A percentile compares a stretch with the other conserved stretches of the same genome.
These are phyloP conservation scores for Dendroctonus ponderosae DNA, from an alignment of 1,140 invertebrate species.

Conservation along the genomic window DNA sequence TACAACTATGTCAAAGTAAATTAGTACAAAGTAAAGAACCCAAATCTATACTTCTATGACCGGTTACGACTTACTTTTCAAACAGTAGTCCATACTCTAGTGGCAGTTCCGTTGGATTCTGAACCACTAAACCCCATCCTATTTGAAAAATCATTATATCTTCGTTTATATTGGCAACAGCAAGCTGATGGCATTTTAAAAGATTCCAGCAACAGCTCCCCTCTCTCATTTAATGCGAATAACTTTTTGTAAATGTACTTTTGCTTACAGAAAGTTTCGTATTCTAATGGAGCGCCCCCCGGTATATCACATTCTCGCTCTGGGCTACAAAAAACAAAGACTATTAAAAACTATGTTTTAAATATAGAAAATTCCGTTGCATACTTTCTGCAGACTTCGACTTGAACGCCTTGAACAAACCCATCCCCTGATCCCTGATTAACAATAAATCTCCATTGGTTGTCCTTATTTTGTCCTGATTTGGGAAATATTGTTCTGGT, in stretches of 20 bases:
- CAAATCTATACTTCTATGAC: no score
- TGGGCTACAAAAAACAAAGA: conserved; percentile 25
- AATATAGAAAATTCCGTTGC: conserved; percentile 22
- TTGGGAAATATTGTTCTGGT: conserved; percentile 46
- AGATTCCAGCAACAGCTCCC: conserved; percentile 52
- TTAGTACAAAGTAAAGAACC: no score
- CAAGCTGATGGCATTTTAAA: conserved; percentile 65
- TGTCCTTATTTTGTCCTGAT: conserved; percentile 44
- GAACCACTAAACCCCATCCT: neutral
- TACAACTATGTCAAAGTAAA: no score
- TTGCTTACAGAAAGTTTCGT: conserved; percentile 60
- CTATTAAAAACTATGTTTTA: neutral
- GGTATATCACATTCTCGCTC: conserved; percentile 46
- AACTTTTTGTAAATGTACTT: conserved; percentile 61
- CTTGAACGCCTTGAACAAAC: conserved; percentile 56
- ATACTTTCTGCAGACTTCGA: conserved; percentile 58
- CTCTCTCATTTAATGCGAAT: conserved; percentile 53
- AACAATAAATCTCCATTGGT: conserved; percentile 58
- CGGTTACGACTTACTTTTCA: no score
- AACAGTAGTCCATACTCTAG: no score
- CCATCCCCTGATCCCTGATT: conserved; percentile 54
- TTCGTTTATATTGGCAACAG: conserved; percentile 53
- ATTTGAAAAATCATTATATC: conserved; percentile 28
- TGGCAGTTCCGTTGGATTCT: neutral
- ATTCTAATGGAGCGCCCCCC: conserved; percentile 50